Percentiles rank a stretch among this genome's conserved stretches.
phyloP scores from a whole-genome alignment of 2,888 invertebrate species.

The Ctenicera cuprea region DNA sequence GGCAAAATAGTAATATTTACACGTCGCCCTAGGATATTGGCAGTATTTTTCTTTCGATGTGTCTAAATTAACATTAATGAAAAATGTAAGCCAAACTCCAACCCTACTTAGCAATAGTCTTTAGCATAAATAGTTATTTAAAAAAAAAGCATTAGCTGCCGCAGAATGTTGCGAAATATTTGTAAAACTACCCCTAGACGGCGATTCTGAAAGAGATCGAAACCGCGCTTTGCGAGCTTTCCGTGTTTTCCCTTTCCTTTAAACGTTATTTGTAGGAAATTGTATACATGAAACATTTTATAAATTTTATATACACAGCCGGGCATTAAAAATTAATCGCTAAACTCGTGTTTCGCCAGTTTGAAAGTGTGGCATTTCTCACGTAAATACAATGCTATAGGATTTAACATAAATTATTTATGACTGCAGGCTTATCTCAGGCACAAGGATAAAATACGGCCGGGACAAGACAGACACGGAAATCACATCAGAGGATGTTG shows the following conservation, averaged over 20 bases:
- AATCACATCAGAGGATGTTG: slow-evolving; percentile 4
- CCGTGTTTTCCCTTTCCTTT: background rate
- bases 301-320: background rate
- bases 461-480: slow-evolving; percentile 3
- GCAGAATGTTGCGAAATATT: slow-evolving; percentile 4
- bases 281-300: background rate
- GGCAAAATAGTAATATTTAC: slow-evolving; percentile 8
- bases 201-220: background rate
- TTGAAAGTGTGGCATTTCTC: slow-evolving; percentile 22
- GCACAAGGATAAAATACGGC: slow-evolving; percentile 17
- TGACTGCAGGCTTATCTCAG: slow-evolving; percentile 2
- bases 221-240: slow-evolving; percentile 11
- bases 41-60: slow-evolving; percentile 44
- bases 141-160: slow-evolving; percentile 12
- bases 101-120: slow-evolving; percentile 58
- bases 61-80: slow-evolving; percentile 49
- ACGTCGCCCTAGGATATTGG: slow-evolving; percentile 17
- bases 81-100: slow-evolving; percentile 61
- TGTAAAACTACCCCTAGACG: slow-evolving; percentile 1
- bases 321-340: background rate
- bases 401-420: slow-evolving; percentile 20
- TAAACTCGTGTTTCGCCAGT: slow-evolving; percentile 9
- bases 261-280: background rate
- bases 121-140: slow-evolving; percentile 29
- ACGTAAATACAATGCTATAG: slow-evolving; percentile 12